Conservation (phyloP, 2,113 vertebrate genomes). For the Gracilinanus agilis region DNA sequence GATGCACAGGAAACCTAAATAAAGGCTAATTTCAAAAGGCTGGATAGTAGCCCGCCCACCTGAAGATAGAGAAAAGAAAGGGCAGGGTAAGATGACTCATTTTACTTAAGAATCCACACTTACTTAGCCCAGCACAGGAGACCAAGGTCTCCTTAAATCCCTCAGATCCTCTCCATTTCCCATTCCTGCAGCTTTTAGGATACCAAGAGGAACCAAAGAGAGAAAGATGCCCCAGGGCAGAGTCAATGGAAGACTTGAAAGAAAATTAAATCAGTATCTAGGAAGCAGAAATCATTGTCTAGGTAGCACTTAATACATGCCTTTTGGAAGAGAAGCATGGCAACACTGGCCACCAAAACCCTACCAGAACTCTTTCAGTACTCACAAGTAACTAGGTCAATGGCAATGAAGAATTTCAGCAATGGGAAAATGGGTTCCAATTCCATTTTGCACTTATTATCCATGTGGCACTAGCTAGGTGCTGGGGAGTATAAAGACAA, state of each 20-base stretch:
- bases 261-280: neutral
- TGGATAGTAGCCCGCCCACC: conserved; percentile 23
- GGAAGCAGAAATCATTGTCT: neutral
- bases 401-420: neutral
- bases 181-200: neutral
- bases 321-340: neutral
- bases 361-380: neutral
- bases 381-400: neutral
- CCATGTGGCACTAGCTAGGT: neutral
- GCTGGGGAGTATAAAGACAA: neutral
- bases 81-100: neutral
- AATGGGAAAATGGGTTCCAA: neutral
- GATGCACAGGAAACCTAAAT: conserved; percentile 36
- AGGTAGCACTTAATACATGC: neutral
- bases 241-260: neutral
- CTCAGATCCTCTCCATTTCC: neutral
- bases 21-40: conserved; percentile 45
- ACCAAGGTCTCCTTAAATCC: neutral
- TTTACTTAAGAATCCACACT: conserved; percentile 35
- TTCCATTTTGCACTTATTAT: neutral
- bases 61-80: conserved; percentile 38
- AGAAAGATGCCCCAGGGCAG: neutral
- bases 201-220: neutral
- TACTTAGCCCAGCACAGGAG: neutral
- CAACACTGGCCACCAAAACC: neutral